Evolutionary conservation across 92 coral and sea anemone species (phyloP), one percentile per base, ranked within the genome.

Genomic region (Galaxea fascicularis): DNA sequence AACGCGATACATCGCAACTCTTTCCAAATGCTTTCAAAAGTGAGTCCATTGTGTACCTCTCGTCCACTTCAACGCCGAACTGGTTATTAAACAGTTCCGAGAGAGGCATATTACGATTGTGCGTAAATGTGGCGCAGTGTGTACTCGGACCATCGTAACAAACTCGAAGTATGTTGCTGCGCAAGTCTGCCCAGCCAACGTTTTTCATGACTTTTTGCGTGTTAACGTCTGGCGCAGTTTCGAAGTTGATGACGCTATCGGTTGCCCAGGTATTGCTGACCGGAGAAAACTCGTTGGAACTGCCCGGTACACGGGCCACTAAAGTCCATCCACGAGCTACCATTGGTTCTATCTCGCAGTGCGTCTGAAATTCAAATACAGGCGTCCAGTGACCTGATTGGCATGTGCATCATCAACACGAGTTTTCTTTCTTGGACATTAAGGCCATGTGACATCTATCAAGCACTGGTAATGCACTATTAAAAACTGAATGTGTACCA

Each of bases 241-340:
- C 92, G 53, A 80, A 77, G 87, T 91, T 87, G 47, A 94, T 90
- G 60, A 87, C 90, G 78, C 92, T 86, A 22, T 92, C 63, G 86
- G 84, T 93, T 71, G 98, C 98, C 98, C 98, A 94, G 71, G 89
- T 91, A 89, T 88, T 92, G 92, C 98, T 94, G 95, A 94, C 98
- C 47, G 98, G 98, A 46, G 98, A 94, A 86, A 94, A 94, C 49
- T 90, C 95, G 80, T 87, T 94, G 18, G 92, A 82, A 82, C 77
- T 71, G 29, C 98, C 98, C 45, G 87, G 91, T 60, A 94, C 89
- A 31, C 98, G 98, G 60, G 93, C 98, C 69, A 94, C 98, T 0
- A 94, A 92, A n/a, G 98, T 94, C 95, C 93, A 94, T 66, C 92
- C 98, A 73, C 95, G 91, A 74, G 92, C 94, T 64, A 91, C 93